phyloP scores from a whole-genome alignment of 2,113 vertebrate species.

The Eudyptes chrysolophus region DNA sequence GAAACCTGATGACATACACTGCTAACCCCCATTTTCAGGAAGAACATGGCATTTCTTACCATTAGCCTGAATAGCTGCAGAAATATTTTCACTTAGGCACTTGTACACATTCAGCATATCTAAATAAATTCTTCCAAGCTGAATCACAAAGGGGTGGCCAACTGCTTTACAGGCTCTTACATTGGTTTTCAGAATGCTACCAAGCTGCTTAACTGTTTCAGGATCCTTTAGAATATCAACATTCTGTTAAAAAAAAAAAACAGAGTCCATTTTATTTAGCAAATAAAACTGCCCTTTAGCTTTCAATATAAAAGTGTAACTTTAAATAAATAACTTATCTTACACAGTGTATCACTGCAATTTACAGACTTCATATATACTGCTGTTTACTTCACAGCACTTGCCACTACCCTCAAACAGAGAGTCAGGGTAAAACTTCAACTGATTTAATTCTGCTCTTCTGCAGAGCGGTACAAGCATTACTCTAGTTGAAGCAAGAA shows the following conservation, averaged over 20 bases:
- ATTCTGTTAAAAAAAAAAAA: constrained; percentile 76
- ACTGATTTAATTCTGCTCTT: neutral
- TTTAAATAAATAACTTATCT: neutral
- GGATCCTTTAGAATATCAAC: constrained; percentile 99
- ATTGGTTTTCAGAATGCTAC: constrained; percentile 98
- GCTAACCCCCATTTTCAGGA: neutral
- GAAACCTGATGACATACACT: neutral
- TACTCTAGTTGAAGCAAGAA: neutral
- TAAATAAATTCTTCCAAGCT: constrained; percentile 97
- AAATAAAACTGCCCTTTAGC: neutral
- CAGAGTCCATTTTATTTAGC: neutral
- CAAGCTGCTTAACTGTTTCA: constrained; percentile 98
- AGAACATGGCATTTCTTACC: constrained; percentile 74
- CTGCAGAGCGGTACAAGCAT: neutral
- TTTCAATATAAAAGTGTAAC: neutral
- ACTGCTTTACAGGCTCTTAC: constrained; percentile 97
- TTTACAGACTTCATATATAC: neutral
- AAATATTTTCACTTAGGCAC: constrained; percentile 99
- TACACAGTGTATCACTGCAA: neutral
- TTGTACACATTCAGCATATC: constrained; percentile 99
- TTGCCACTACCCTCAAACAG: neutral
- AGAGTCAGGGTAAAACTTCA: neutral
- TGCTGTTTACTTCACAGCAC: neutral
- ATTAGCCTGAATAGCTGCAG: constrained; percentile 97
- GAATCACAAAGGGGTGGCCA: constrained; percentile 97